phyloP scores from a whole-genome alignment of 1,140 invertebrate genomes.

The Hermetia illucens region DNA sequence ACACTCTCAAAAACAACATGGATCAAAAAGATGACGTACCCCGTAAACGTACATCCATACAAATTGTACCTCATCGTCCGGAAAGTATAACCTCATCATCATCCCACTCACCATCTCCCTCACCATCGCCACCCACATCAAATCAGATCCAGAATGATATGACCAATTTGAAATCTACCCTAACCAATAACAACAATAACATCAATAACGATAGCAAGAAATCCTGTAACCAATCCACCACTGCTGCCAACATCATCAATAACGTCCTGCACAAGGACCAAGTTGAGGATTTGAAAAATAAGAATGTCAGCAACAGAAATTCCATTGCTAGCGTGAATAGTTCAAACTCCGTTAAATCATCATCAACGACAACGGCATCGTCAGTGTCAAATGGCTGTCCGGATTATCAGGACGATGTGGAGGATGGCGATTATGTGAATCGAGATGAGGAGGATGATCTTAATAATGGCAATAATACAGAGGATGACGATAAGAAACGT shows the following conservation, averaged over 20 bases:
- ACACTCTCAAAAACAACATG: conserved; percentile 28
- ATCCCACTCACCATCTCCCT: no score
- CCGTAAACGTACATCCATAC: conserved; percentile 27
- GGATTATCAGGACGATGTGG: conserved; percentile 1
- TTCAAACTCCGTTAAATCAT: conserved; percentile 11
- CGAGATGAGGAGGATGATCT: conserved; percentile 1
- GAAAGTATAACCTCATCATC: no score
- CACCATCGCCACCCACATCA: no score
- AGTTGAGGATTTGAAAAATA: no score
- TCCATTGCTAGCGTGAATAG: conserved; percentile 26
- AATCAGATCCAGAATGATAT: no score
- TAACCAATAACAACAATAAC: conserved; percentile 6
- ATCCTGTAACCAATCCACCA: not conserved
- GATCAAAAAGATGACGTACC: conserved; percentile 28
- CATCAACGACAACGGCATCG: conserved; percentile 4
- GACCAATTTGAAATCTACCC: no score
- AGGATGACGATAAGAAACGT: conserved; percentile 3
- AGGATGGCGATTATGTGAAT: not conserved
- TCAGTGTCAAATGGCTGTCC: conserved; percentile 2
- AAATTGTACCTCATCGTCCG: conserved; percentile 25
- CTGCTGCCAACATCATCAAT: no score
- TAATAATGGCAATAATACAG: conserved; percentile 1
- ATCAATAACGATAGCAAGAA: conserved; percentile 4
- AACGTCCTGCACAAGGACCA: no score
- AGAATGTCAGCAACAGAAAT: conserved; percentile 18